Evolutionary conservation across 2,797 vertebrate genomes (phyloP).

Genomic region (Sebastes cheni): DNA sequence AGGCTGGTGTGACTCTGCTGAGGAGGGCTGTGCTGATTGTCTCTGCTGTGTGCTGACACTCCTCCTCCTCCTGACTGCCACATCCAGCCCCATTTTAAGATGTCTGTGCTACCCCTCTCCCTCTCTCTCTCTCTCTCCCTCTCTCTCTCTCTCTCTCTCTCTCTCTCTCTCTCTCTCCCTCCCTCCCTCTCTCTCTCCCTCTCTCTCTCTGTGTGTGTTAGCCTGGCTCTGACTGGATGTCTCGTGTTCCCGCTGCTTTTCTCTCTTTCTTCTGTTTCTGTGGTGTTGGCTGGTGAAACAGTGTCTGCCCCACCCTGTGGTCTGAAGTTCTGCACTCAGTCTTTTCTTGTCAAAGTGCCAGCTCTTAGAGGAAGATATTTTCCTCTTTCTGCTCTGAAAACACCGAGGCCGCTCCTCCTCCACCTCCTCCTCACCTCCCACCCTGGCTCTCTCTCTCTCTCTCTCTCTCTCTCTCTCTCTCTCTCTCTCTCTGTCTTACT

Average conservation of each 20-base stretch:
- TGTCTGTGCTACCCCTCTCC: slow-evolving; percentile 54
- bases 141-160: too few relatives aligned
- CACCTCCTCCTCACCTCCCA: slow-evolving; percentile 29
- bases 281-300: slow-evolving; percentile 73
- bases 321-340: slow-evolving; percentile 81
- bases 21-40: background rate
- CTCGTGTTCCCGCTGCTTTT: slow-evolving; percentile 74
- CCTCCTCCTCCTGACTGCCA: slow-evolving; percentile 36
- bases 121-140: too few relatives aligned
- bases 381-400: slow-evolving; percentile 77
- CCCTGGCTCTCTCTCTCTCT: background rate
- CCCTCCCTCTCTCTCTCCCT: too few relatives aligned
- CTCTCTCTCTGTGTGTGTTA: background rate
- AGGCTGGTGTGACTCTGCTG: background rate
- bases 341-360: slow-evolving; percentile 80
- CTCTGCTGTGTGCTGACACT: slow-evolving; percentile 16
- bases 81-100: slow-evolving; percentile 75
- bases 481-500: slow-evolving; percentile 54
- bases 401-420: slow-evolving; percentile 47
- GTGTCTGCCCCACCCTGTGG: slow-evolving; percentile 82
- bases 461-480: background rate
- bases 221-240: slow-evolving; percentile 72
- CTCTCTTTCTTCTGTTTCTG: slow-evolving; percentile 43
- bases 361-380: slow-evolving; percentile 81
- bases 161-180: too few relatives aligned